phyloP scores from a whole-genome alignment of 2,113 vertebrate species.

The Ranitomeya imitator region DNA sequence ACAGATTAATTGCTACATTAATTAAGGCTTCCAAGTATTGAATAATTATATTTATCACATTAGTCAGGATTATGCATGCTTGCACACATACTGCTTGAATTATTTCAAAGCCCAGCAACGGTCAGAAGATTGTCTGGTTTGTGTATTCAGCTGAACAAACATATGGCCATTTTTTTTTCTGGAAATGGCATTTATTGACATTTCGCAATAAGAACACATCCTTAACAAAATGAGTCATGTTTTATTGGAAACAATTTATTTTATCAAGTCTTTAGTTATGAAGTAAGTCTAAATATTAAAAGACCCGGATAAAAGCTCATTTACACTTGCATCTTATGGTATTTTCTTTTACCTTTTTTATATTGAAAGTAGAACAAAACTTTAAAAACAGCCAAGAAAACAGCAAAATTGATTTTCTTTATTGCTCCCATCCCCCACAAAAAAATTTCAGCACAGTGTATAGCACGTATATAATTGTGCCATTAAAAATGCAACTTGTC shows the following conservation, averaged over 20 bases:
- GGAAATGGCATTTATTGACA: background rate
- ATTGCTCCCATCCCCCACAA: too few species aligned
- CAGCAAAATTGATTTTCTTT: too few species aligned
- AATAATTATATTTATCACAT: background rate
- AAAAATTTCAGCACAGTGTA: too few species aligned
- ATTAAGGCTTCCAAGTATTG: background rate
- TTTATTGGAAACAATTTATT: too few species aligned
- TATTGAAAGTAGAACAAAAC: too few species aligned
- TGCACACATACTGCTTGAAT: background rate
- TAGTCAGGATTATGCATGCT: background rate
- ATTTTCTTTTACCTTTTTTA: too few species aligned
- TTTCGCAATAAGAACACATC: background rate
- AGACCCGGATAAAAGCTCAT: background rate
- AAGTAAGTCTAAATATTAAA: background rate
- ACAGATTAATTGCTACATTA: background rate
- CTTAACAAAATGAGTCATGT: background rate
- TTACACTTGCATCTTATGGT: too few species aligned
- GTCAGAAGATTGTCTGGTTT: too few species aligned
- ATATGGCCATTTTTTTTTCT: background rate
- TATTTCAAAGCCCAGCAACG: background rate
- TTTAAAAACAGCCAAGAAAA: too few species aligned
- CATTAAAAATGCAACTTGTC: too few species aligned
- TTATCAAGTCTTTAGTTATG: too few species aligned
- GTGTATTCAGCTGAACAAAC: conserved; percentile 6
- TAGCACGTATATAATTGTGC: too few species aligned